These are phyloP conservation scores for Ianthella basta DNA, from an alignment of 37 sponge, comb jelly and placozoan genomes.

Conservation along the genomic window DNA sequence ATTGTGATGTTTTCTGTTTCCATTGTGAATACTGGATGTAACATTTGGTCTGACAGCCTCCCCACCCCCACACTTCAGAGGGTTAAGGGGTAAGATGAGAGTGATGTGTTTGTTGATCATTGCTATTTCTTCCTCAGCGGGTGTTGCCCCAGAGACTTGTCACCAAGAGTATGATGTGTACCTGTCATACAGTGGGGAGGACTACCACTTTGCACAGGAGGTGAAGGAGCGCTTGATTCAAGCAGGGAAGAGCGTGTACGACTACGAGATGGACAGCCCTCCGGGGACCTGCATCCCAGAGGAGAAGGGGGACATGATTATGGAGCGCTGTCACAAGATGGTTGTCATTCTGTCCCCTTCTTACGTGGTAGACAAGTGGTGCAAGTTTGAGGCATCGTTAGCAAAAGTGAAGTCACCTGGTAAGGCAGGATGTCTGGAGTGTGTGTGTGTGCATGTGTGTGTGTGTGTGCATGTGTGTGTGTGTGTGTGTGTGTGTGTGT, in stretches of 20 bases:
- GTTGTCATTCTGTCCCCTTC: conserved; percentile 69
- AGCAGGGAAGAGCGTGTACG: neutral
- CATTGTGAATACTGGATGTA: too few relatives aligned
- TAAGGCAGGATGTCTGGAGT: neutral
- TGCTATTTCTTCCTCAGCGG: too few relatives aligned
- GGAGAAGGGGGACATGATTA: conserved; percentile 68
- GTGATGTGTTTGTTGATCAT: too few relatives aligned
- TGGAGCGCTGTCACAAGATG: conserved; percentile 57
- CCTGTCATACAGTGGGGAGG: conserved; percentile 56
- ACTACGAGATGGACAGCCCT: neutral
- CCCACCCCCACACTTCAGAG: too few relatives aligned
- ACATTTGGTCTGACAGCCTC: too few relatives aligned
- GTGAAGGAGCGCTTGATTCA: conserved; percentile 26
- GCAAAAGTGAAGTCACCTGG: conserved; percentile 56
- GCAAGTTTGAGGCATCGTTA: conserved; percentile 61
- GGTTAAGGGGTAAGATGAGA: too few relatives aligned
- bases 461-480: too few relatives aligned
- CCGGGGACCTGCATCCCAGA: conserved; percentile 43
- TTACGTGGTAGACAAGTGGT: conserved; percentile 55
- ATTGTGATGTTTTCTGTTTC: too few relatives aligned
- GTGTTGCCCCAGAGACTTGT: neutral
- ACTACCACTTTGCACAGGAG: conserved; percentile 68
- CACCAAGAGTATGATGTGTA: conserved; percentile 56
- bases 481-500: too few relatives aligned
- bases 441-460: too few relatives aligned